Conservation (phyloP, 2,113 vertebrate species). For the Pluvianellus socialis region DNA sequence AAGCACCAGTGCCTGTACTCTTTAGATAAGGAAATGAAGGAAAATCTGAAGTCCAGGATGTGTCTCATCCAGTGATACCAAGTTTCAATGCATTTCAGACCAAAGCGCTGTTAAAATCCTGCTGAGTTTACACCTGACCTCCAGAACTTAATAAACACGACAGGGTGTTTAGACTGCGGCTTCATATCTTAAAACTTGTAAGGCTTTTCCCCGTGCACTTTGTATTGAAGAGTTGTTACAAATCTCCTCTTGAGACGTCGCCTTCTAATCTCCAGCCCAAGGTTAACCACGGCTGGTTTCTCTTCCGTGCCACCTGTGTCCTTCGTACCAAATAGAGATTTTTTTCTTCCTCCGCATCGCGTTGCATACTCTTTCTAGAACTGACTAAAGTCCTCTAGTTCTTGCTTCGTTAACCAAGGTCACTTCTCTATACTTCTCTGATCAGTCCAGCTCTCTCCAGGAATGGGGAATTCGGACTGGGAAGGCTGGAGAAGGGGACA, state of each 20-base stretch:
- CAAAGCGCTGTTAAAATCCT: not conserved
- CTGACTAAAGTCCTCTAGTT: not conserved
- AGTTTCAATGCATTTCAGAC: not conserved
- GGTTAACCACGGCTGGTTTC: not conserved
- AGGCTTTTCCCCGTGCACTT: not conserved
- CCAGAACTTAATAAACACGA: not conserved
- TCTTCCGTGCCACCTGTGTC: not conserved
- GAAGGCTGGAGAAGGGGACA: not conserved
- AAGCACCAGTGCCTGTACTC: not conserved
- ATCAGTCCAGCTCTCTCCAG: not conserved
- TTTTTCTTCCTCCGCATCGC: not conserved
- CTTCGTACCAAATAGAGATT: not conserved
- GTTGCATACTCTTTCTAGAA: not conserved
- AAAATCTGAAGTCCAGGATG: not conserved
- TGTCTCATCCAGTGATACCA: not conserved
- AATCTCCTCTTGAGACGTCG: not conserved
- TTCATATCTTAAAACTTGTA: not conserved
- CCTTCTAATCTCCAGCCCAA: not conserved
- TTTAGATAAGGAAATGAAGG: not conserved
- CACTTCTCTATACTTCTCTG: not conserved
- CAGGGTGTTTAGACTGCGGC: rapidly evolving
- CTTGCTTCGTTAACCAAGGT: not conserved
- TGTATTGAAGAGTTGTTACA: not conserved
- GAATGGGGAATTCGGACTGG: not conserved
- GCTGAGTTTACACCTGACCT: not conserved